Evolutionary conservation across 2,113 vertebrate species (phyloP), one percentile per base, ranked within the genome.

Genomic region (Hyla sarda): DNA sequence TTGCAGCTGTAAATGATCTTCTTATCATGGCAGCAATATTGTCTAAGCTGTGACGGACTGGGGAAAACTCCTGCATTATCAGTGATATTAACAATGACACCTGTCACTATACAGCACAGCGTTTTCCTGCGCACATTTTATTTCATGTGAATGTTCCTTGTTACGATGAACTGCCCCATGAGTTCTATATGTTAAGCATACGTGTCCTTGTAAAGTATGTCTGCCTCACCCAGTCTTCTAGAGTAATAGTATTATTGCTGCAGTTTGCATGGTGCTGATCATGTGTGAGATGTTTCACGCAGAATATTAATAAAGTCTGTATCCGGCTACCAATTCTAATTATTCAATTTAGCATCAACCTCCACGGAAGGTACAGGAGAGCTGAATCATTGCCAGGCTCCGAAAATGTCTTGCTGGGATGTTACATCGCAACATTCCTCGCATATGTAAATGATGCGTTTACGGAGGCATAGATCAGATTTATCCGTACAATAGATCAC

Each of bases 401-500:
- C 21, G 48, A 8, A 56, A 47, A 47, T 74, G 9, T 47, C 37
- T 48, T 41, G 14, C n/a, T 84, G 54, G 47, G 14, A 58, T 45
- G 13, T 69, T 69, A 82, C 47, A 67, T 45, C 30, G n/a, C 67
- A 74, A 41, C 48, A 13, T 16, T 37, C 52, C n/a, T 32, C 48
- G 83, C 83, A 84, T 76, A 75, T 84, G 73, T 62, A 84, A 52
- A 76, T 76, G 83, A 7, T 50, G 56, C 71, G 62, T 75, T 84
- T 75, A 30, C 83, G n/a, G 37, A 50, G 34, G 73, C 72, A 84
- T 76, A 76, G 77, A 84, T 84, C 72, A 76, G 72, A 23, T 76
- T 60, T 76, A 77, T 84, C 56, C 37, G 28, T 45, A 74, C 11
- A 62, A 76, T 76, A 76, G 54, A 75, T 76, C 52, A 76, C 52